Conservation (phyloP, 2,113 vertebrate species). For the Eurypyga helias region DNA sequence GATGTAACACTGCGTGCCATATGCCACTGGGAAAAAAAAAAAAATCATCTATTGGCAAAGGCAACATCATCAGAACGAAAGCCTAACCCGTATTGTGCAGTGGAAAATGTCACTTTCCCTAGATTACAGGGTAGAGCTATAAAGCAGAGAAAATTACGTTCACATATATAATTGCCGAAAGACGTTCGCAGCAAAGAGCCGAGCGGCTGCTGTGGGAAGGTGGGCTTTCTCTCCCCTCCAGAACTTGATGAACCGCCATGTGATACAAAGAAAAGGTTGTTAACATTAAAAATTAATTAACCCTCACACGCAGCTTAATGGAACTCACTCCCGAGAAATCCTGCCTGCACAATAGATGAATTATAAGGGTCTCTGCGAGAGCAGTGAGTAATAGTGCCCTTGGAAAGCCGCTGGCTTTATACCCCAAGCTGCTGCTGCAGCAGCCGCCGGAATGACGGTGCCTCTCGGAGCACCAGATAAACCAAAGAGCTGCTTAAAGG, state of each 20-base stretch:
- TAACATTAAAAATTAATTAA: constrained; percentile 56
- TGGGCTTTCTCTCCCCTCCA: neutral
- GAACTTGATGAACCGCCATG: neutral
- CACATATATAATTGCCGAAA: neutral
- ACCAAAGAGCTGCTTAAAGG: neutral
- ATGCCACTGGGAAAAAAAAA: constrained; percentile 45
- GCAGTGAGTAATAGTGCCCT: neutral
- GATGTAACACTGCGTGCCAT: constrained; percentile 48
- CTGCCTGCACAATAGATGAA: neutral
- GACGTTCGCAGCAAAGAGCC: neutral
- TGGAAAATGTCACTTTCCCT: constrained; percentile 65
- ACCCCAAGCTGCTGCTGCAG: neutral
- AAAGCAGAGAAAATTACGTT: constrained; percentile 23
- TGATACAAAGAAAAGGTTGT: constrained; percentile 34
- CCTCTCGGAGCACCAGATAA: rapidly evolving
- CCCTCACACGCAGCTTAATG: neutral
- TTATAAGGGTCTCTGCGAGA: neutral
- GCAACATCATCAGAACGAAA: constrained; percentile 15
- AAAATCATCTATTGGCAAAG: constrained; percentile 42
- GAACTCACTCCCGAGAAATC: neutral
- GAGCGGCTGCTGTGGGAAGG: neutral
- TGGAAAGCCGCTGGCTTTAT: neutral
- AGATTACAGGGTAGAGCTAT: constrained; percentile 50
- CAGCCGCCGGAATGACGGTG: rapidly evolving
- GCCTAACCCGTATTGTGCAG: constrained; percentile 30